Conservation (phyloP, 2,888 invertebrate genomes). For the Brachycybe producta region DNA sequence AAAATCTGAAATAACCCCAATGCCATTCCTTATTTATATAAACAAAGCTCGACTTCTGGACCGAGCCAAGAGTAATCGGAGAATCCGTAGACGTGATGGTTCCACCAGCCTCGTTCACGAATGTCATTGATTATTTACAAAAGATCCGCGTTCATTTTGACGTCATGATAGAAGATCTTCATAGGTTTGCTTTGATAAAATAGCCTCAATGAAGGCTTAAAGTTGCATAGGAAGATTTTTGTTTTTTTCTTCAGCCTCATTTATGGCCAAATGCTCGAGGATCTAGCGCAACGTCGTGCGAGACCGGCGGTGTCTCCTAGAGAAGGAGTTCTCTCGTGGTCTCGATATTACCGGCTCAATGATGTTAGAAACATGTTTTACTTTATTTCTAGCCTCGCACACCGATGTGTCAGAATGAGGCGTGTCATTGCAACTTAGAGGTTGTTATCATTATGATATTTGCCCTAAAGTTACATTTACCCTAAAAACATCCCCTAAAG, state of each 20-base stretch:
- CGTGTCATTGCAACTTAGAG: no score
- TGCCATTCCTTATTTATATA: not conserved
- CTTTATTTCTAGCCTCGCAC: no score
- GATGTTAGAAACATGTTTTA: no score
- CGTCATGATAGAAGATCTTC: conserved; percentile 56
- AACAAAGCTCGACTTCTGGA: conserved; percentile 17
- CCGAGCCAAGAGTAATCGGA: conserved; percentile 3
- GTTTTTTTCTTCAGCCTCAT: conserved; percentile 1
- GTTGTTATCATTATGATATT: no score
- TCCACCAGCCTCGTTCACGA: conserved; percentile 8
- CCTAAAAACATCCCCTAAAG: no score
- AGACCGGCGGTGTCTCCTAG: not conserved
- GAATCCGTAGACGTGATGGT: conserved; percentile 15
- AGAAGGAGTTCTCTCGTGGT: conserved; percentile 20
- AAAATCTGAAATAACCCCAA: not conserved
- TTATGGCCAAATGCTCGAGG: not conserved
- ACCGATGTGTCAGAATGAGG: no score
- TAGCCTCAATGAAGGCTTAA: not conserved
- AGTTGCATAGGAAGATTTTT: not conserved
- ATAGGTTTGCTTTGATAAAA: conserved; percentile 33
- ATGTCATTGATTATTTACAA: conserved; percentile 47
- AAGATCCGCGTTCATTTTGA: conserved; percentile 49
- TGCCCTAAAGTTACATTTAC: no score
- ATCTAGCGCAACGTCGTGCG: not conserved
- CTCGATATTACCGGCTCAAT: conserved; percentile 26